Base-by-base conservation (phyloP, 2,113 vertebrate genomes). In the Chroicocephalus ridibundus region DNA sequence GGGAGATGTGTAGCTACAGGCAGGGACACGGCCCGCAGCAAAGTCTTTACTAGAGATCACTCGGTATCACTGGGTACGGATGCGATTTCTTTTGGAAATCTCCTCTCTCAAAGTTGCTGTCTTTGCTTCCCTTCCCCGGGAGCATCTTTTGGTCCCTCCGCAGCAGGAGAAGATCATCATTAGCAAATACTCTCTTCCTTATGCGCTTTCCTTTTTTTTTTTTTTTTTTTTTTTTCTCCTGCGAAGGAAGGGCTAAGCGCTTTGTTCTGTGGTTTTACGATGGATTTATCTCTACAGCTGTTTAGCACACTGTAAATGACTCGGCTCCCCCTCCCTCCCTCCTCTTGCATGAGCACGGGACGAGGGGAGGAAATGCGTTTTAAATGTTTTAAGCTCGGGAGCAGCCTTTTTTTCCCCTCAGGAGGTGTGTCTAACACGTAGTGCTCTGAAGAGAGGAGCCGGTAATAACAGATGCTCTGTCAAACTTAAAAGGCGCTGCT, bases 401-500 rank as follows among this genome's bases (percentile, higher is more conserved):
- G 71, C 26, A 62, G 75, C 57, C 14, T 76, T 83, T 90, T 93
- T 88, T 91, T 64, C 9, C 10, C 61, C 27, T 34, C 42, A 65
- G 93, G 94, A 94, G 94, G 90, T 89, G 93, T 95, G 93, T 91
- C 88, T 95, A 66, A 88, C 88, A 81, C 46, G 9, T 55, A 72
- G 68, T 4, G 60, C 91, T 78, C 15, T 15, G 15, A 89, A 82
- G 77, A 85, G 62, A 72, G 25, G 81, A 93, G 78, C 81, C 55
- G 42, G 57, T 82, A 90, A 86, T 58, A 96, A 94, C 90, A 97
- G 93, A 94, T 93, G 80, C 25, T 95, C 88, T 71, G 94, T 91
- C 82, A 92, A 96, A 97, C 85, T 96, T 88, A 46, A 91, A 94
- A 95, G 83, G 55, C 42, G 54, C 96, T 97, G 95, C 96, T 97